phyloP scores from a whole-genome alignment of 2,888 invertebrate species.

The Antheraea assamensis region DNA sequence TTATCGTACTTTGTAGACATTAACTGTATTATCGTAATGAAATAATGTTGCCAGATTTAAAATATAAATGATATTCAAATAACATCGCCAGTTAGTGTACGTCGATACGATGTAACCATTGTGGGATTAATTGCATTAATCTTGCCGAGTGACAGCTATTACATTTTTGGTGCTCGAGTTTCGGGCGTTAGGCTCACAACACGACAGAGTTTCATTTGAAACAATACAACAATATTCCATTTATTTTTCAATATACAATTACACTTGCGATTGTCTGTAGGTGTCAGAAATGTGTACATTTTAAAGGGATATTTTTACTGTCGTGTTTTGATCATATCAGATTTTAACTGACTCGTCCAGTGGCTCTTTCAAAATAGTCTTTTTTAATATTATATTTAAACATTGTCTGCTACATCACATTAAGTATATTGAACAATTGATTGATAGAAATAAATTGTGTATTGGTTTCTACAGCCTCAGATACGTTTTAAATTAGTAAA shows the following conservation, averaged over 20 bases:
- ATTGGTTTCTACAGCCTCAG: background rate
- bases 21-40: background rate
- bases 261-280: slow-evolving; percentile 40
- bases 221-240: slow-evolving; percentile 65
- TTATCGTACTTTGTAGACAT: no score
- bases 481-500: background rate
- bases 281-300: slow-evolving; percentile 24
- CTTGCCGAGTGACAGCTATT: slow-evolving; percentile 79
- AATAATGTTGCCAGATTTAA: background rate
- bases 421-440: background rate
- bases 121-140: slow-evolving; percentile 82
- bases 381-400: background rate
- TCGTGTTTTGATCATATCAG: background rate
- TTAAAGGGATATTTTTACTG: background rate
- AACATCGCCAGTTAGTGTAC: slow-evolving; percentile 51
- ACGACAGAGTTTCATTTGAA: slow-evolving; percentile 63
- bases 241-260: slow-evolving; percentile 49
- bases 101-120: slow-evolving; percentile 62
- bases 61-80: slow-evolving; percentile 6
- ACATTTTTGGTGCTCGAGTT: slow-evolving; percentile 82
- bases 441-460: no score
- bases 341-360: background rate
- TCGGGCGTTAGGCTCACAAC: slow-evolving; percentile 54
- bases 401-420: background rate
- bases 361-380: background rate